These are phyloP conservation scores for Manis pentadactyla DNA, from an alignment of 2,797 vertebrate species.

Conservation along the genomic window DNA sequence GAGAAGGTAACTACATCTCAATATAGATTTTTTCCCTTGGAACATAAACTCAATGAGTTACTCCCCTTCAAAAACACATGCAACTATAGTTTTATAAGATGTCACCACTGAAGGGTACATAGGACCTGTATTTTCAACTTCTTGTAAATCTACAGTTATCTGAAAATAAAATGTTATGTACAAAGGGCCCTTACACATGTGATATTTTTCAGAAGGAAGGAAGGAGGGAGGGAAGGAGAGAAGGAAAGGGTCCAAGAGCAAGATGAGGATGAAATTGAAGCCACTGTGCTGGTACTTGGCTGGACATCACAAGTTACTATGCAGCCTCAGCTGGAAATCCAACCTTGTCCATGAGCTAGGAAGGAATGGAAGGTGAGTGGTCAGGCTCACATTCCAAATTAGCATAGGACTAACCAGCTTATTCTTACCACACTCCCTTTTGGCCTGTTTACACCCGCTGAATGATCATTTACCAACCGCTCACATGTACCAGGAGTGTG, in stretches of 20 bases:
- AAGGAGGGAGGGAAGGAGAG: background rate
- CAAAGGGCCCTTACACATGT: background rate
- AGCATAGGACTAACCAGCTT: background rate
- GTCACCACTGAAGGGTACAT: background rate
- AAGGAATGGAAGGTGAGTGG: background rate
- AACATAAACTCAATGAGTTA: background rate
- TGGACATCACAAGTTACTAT: background rate
- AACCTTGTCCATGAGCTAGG: background rate
- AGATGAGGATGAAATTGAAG: background rate
- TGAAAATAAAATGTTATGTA: background rate
- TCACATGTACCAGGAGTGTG: background rate
- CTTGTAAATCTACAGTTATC: background rate
- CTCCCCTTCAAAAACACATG: background rate
- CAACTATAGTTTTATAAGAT: background rate
- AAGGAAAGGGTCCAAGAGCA: background rate
- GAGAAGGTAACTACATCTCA: background rate
- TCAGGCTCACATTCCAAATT: background rate
- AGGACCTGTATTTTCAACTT: background rate
- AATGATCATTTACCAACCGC: background rate
- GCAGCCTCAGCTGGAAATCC: background rate
- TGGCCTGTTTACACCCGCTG: background rate
- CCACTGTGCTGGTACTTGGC: background rate
- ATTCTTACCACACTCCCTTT: background rate
- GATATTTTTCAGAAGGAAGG: background rate
- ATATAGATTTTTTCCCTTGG: background rate